Evolutionary conservation across 2,113 vertebrate genomes (phyloP).

Genomic region (Sphaerodactylus townsendi): DNA sequence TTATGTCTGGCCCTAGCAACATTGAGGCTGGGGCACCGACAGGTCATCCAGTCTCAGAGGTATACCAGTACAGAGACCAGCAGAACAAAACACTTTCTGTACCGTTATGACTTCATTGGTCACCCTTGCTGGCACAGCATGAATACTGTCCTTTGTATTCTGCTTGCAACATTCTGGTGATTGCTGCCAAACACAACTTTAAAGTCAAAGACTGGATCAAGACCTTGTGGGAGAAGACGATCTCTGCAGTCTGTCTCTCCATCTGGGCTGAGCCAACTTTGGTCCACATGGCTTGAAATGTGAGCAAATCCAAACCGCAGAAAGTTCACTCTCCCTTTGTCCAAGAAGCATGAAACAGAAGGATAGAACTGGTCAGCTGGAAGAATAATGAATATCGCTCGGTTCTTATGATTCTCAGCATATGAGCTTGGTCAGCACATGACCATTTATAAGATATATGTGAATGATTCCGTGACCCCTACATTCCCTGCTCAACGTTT

Average conservation of each 20-base stretch:
- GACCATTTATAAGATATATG: neutral
- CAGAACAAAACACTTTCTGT: constrained; percentile 31
- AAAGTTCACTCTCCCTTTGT: neutral
- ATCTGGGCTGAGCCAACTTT: neutral
- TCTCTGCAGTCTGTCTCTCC: neutral
- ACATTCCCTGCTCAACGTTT: neutral
- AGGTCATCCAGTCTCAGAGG: constrained; percentile 11
- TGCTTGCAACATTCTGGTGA: neutral
- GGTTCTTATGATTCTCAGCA: neutral
- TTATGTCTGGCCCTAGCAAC: neutral
- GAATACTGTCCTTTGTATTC: constrained; percentile 25
- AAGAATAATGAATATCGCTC: neutral
- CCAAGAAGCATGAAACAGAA: neutral
- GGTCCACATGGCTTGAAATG: neutral
- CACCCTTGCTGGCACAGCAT: constrained; percentile 18
- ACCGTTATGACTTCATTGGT: constrained; percentile 17
- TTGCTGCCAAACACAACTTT: constrained; percentile 15
- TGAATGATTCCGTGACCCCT: neutral
- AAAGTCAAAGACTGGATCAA: constrained; percentile 4
- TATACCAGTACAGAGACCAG: neutral
- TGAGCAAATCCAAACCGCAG: neutral
- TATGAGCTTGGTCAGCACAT: neutral
- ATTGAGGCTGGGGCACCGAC: neutral
- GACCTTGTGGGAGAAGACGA: constrained; percentile 11
- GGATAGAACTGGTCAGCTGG: neutral